Evolutionary conservation across 1,140 invertebrate species (phyloP), one percentile per base, ranked within the genome.

Genomic region (Calliphora vicina): DNA sequence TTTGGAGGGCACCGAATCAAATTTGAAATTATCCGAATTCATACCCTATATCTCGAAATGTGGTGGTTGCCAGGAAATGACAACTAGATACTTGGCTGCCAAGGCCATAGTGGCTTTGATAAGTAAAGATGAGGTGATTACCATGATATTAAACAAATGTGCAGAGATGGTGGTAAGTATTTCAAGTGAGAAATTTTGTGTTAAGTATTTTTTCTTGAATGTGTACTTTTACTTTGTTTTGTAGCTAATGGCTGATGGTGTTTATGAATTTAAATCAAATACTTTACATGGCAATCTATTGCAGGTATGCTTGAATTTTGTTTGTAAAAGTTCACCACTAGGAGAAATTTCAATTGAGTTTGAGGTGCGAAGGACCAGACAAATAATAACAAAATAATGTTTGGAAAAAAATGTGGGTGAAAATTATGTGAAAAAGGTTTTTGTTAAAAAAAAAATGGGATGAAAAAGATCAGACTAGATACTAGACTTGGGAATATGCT

Each of bases 21-120:
- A 93, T 85, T 91, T 94, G 71, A 93, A 94, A 72, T 84, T 92
- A 45, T 83, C 89, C 23, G 86, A 91, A 82, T 92, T 91, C 84
- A 84, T 92, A 73, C 87, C 88, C 43, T 88, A 91, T 82, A 89
- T 92, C 43, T 90, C 91, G 4, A 86, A 86, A 43, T 94, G 93
- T 86, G 90, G 91, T n/a, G 87, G 91, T 45, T 93, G 94, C 89
- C 89, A 91, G 84, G 92, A 94, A 78, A 91, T 93, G 82, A 93
- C 94, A 90, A 94, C 94, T 50, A 91, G 96, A 86, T 91, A 93
- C 86, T 88, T 96, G 83, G 92, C 94, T 78, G 93, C 94, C 12
- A 92, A 93, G 91, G 93, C 96, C 72, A 88, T 95, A 12, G 92
- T 93, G 29, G 92, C 94, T 35, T 88, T 96, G 84, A 89, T 96